phyloP scores from a whole-genome alignment of 1,140 invertebrate genomes.

The Drosophila parvula region DNA sequence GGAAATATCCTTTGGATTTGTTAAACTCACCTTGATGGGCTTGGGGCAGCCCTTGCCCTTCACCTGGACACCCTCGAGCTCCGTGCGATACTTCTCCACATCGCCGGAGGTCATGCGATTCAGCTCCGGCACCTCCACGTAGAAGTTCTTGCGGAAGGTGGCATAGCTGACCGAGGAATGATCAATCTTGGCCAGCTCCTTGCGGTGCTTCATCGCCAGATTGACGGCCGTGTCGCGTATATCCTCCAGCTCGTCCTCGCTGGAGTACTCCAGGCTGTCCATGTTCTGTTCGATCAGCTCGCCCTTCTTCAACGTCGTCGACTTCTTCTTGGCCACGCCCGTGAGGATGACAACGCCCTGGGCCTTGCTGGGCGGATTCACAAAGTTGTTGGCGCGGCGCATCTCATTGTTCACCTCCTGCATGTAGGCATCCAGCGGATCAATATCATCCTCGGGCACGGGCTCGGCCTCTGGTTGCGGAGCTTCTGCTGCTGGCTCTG shows the following conservation, averaged over 20 bases:
- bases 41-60: slow-evolving; percentile 96
- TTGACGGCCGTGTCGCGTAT: slow-evolving; percentile 95
- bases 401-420: slow-evolving; percentile 92
- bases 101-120: slow-evolving; percentile 95
- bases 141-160: slow-evolving; percentile 97
- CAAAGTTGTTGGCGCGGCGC: slow-evolving; percentile 93
- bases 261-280: slow-evolving; percentile 98
- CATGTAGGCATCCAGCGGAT: slow-evolving; percentile 99
- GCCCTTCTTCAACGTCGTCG: slow-evolving; percentile 90
- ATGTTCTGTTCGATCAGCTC: slow-evolving; percentile 99
- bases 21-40: slow-evolving; percentile 89
- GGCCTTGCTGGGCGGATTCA: slow-evolving; percentile 67
- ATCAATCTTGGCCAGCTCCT: slow-evolving; percentile 95
- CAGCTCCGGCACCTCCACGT: slow-evolving; percentile 94
- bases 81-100: slow-evolving; percentile 93
- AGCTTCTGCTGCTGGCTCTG: slow-evolving; percentile 19
- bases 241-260: slow-evolving; percentile 98
- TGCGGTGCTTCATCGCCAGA: slow-evolving; percentile 94
- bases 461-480: slow-evolving; percentile 3
- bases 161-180: slow-evolving; percentile 93
- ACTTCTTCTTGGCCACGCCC: slow-evolving; percentile 94
- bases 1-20: not conserved
- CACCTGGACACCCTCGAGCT: slow-evolving; percentile 93
- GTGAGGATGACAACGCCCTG: slow-evolving; percentile 91
- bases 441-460: slow-evolving; percentile 90